phyloP scores from a whole-genome alignment of 2,888 invertebrate species.

The Thymelicus sylvestris region DNA sequence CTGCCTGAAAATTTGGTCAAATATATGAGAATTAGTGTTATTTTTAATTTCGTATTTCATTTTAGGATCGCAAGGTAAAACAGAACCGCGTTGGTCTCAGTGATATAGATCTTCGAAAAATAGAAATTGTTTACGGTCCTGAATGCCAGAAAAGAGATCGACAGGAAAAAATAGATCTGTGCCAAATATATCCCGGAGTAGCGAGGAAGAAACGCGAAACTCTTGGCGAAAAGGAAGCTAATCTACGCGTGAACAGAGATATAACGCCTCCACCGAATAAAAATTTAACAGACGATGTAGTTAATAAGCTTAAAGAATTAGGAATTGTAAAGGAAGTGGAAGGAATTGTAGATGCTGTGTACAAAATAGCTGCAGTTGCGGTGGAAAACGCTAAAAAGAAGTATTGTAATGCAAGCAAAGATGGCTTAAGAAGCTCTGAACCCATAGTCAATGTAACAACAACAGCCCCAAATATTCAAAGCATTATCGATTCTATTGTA shows the following conservation, averaged over 20 bases:
- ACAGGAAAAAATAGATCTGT: slow-evolving; percentile 66
- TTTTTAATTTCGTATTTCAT: not conserved
- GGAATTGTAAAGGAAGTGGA: slow-evolving; percentile 58
- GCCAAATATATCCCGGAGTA: slow-evolving; percentile 65
- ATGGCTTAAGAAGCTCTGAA: not conserved
- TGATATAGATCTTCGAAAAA: slow-evolving; percentile 60
- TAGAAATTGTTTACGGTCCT: slow-evolving; percentile 65
- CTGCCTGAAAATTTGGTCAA: too few species aligned
- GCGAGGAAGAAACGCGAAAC: slow-evolving; percentile 54
- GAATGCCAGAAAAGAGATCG: slow-evolving; percentile 67
- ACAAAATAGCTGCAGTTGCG: slow-evolving; percentile 56
- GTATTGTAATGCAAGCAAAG: slow-evolving; percentile 56
- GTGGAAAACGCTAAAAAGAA: slow-evolving; percentile 56
- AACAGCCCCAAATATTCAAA: slow-evolving; percentile 1
- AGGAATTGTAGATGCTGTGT: slow-evolving; percentile 55
- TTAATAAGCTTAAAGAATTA: slow-evolving; percentile 49
- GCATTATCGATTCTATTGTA: slow-evolving; percentile 53
- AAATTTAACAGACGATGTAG: slow-evolving; percentile 34
- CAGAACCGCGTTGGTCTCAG: slow-evolving; percentile 60
- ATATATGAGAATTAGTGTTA: too few species aligned
- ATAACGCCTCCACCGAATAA: slow-evolving; percentile 64
- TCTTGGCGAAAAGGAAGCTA: slow-evolving; percentile 44
- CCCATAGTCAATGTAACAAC: slow-evolving; percentile 40
- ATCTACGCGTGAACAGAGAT: slow-evolving; percentile 65
- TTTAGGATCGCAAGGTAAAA: slow-evolving; percentile 53